Conservation (phyloP, 2,797 vertebrate species). For the Cyclura pinguis region DNA sequence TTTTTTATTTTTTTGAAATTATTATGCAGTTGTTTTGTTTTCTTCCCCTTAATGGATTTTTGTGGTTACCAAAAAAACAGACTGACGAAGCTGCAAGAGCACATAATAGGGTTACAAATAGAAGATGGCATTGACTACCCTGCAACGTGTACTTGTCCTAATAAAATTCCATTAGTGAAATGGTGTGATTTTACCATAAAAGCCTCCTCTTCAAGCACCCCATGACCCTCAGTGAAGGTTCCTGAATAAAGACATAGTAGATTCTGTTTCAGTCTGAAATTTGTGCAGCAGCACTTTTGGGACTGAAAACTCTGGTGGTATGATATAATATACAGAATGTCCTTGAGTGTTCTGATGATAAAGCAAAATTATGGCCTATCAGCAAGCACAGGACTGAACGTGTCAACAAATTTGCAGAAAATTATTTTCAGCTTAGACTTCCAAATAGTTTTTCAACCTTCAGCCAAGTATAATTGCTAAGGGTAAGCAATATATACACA, state of each 20-base stretch:
- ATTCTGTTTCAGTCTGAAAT: conserved; percentile 3
- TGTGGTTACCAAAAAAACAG: neutral
- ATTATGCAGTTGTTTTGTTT: neutral
- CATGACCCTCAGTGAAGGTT: neutral
- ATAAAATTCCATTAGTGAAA: no score
- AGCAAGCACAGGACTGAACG: conserved; percentile 40
- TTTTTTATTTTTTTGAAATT: no score
- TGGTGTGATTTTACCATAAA: neutral
- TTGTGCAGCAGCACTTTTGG: neutral
- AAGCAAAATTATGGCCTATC: conserved; percentile 29
- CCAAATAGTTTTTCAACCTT: conserved; percentile 39
- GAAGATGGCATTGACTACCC: neutral
- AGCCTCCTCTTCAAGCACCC: neutral
- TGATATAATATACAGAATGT: conserved; percentile 24
- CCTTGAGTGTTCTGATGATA: conserved; percentile 49
- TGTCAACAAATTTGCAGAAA: conserved; percentile 53
- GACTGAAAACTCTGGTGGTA: conserved; percentile 34
- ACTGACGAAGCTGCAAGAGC: neutral
- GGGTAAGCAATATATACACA: conserved; percentile 33
- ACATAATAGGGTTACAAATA: neutral
- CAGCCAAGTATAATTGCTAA: conserved; percentile 7
- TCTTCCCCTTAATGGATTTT: neutral
- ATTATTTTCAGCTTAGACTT: conserved; percentile 51
- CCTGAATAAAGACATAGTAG: neutral
- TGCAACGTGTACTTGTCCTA: neutral